Conservation (phyloP, 2,888 invertebrate species). For the Eristalis intricaria region DNA sequence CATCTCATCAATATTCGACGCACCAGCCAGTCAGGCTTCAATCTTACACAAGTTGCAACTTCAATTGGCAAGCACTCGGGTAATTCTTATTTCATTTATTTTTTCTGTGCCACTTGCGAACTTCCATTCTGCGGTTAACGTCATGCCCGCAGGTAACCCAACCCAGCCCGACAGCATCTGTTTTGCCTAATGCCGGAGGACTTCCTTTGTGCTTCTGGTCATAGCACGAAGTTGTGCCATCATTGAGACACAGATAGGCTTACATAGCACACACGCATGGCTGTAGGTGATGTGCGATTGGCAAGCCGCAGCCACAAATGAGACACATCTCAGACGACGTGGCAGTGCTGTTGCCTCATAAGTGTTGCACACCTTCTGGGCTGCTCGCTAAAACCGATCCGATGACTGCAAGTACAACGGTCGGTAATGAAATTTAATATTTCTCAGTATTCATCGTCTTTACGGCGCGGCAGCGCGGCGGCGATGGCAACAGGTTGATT, state of each 20-base stretch:
- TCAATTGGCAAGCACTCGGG: neutral
- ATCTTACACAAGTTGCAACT: neutral
- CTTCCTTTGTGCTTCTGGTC: constrained; percentile 38
- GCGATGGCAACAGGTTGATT: constrained; percentile 33
- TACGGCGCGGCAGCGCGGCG: neutral
- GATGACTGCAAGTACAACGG: constrained; percentile 13
- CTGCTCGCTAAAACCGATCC: constrained; percentile 5
- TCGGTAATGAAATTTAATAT: constrained; percentile 37
- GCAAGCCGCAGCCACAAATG: constrained; percentile 26
- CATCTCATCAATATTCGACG: too few species aligned
- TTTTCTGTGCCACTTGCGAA: constrained; percentile 6
- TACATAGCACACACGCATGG: neutral
- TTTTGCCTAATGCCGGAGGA: constrained; percentile 23
- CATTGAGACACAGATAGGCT: neutral
- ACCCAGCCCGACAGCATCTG: constrained; percentile 3
- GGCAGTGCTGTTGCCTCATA: constrained; percentile 15
- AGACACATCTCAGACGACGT: constrained; percentile 3
- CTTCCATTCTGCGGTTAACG: neutral
- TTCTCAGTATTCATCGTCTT: constrained; percentile 9
- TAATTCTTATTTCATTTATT: neutral
- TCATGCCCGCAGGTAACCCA: constrained; percentile 20
- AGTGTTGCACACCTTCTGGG: constrained; percentile 8
- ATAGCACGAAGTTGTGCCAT: constrained; percentile 19
- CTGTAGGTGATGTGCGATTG: neutral
- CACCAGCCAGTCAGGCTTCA: neutral